These are phyloP conservation scores for Rattus rattus DNA, from an alignment of 2,113 vertebrate genomes.

Conservation along the genomic window DNA sequence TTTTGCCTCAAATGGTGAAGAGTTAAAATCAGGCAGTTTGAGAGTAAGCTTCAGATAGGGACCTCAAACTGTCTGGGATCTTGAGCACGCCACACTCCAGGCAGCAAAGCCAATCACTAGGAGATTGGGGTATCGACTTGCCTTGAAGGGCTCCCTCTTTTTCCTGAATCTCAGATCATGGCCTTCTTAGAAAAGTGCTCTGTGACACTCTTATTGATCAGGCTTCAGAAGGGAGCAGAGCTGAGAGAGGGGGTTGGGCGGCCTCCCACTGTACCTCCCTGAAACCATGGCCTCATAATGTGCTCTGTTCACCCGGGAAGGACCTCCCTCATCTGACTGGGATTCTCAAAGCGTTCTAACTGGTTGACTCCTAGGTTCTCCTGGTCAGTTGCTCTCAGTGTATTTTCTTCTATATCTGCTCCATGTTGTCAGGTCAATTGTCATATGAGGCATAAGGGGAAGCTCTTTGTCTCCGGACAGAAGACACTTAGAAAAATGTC, in stretches of 20 bases:
- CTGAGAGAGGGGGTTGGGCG: no score
- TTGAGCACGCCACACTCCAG: not conserved
- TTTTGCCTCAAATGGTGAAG: conserved; percentile 43
- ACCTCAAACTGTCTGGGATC: not conserved
- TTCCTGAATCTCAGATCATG: conserved; percentile 38
- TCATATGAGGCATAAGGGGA: not conserved
- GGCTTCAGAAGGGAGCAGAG: conserved; percentile 20
- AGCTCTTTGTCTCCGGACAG: conserved; percentile 20
- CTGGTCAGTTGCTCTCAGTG: not conserved
- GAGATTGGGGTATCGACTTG: not conserved
- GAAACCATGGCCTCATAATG: not conserved
- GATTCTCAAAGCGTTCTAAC: not conserved
- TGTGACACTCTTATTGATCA: not conserved
- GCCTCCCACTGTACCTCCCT: not conserved
- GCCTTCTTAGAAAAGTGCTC: conserved; percentile 55
- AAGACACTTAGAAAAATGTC: conserved; percentile 57
- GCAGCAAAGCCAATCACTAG: not conserved
- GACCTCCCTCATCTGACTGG: not conserved
- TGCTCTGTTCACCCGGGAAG: not conserved
- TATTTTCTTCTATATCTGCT: not conserved
- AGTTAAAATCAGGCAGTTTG: conserved; percentile 12
- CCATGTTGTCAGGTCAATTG: not conserved
- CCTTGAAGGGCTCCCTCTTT: not conserved
- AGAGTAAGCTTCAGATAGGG: not conserved
- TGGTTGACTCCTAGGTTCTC: not conserved